Conservation (phyloP, 23 tunicate genomes). For the Clavelina lepadiformis region DNA sequence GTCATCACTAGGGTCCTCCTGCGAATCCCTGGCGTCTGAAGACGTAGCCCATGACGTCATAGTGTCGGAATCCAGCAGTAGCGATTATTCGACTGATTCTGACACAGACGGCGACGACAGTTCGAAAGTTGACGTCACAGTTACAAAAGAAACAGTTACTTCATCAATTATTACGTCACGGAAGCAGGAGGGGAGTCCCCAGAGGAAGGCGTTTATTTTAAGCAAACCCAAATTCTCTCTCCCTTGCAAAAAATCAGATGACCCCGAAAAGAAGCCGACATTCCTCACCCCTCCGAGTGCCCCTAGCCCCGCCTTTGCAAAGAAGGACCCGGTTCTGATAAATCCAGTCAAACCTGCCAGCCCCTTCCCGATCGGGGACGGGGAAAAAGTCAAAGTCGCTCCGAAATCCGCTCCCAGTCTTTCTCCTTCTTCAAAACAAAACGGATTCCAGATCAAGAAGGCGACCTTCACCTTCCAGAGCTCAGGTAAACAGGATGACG, state of each 20-base stretch:
- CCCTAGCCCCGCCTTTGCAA: too few relatives aligned
- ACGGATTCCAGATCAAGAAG: slow-evolving; percentile 31
- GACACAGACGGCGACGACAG: slow-evolving; percentile 1
- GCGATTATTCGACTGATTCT: background rate
- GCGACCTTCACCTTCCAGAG: slow-evolving; percentile 48
- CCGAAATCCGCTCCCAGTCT: too few relatives aligned
- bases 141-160: background rate
- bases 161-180: background rate
- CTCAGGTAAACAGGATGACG: background rate
- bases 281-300: background rate
- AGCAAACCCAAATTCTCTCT: slow-evolving; percentile 38
- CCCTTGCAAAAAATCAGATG: slow-evolving; percentile 3
- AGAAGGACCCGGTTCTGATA: too few relatives aligned
- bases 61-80: background rate
- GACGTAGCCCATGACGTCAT: background rate
- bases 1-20: slow-evolving; percentile 17
- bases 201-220: slow-evolving; percentile 24
- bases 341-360: too few relatives aligned
- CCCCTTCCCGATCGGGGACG: too few relatives aligned
- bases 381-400: too few relatives aligned
- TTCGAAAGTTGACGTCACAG: background rate
- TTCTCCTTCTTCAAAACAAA: too few relatives aligned
- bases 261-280: background rate
- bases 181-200: background rate
- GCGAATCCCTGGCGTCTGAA: slow-evolving; percentile 7